Conservation (phyloP, 1,140 invertebrate genomes). For the Nephila pilipes region DNA sequence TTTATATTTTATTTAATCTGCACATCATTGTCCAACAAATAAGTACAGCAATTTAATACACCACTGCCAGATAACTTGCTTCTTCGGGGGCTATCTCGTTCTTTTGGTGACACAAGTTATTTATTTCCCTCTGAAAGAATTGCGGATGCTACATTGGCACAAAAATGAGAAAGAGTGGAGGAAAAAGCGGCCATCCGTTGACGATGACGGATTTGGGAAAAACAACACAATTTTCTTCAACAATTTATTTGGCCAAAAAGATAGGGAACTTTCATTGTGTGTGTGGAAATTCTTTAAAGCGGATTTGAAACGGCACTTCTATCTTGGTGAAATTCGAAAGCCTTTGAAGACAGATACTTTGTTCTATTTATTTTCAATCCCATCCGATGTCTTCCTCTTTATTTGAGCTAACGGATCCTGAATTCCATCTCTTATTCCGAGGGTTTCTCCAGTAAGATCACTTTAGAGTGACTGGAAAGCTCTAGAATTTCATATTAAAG, state of each 20-base stretch:
- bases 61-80: not conserved
- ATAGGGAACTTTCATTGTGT: constrained; percentile 61
- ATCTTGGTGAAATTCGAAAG: constrained; percentile 49
- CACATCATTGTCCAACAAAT: not conserved
- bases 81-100: constrained; percentile 11
- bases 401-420: constrained; percentile 39
- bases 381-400: constrained; percentile 39
- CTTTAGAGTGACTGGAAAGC: not conserved
- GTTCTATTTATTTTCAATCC: constrained; percentile 70
- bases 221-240: constrained; percentile 57
- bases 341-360: constrained; percentile 67
- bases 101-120: constrained; percentile 10
- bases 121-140: constrained; percentile 36
- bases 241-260: constrained; percentile 64
- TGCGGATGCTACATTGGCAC: not conserved
- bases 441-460: not conserved
- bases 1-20: not conserved
- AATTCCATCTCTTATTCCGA: not conserved
- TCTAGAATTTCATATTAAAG: not conserved
- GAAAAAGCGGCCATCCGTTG: constrained; percentile 18
- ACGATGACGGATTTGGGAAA: constrained; percentile 54
- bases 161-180: not conserved
- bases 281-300: constrained; percentile 61
- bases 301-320: constrained; percentile 60
- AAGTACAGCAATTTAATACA: not conserved